A percentile compares a stretch with the other conserved stretches of the same genome.
Evolutionary conservation across 2,888 invertebrate genomes (phyloP).

Genomic region (Eupithecia tripunctaria): DNA sequence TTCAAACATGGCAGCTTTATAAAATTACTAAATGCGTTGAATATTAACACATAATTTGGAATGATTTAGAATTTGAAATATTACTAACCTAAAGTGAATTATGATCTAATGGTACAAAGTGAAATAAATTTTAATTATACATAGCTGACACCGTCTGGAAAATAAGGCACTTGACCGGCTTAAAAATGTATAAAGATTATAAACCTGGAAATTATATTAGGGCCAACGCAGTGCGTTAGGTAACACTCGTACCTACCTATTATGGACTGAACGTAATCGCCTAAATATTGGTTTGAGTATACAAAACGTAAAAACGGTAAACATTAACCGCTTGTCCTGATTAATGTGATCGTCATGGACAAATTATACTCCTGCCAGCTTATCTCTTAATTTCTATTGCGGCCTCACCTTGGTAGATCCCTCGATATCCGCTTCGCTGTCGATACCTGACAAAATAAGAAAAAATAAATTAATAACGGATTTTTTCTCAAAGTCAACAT

Average conservation of each 20-base stretch:
- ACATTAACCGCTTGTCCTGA: not conserved
- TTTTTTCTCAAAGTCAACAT: too few species aligned
- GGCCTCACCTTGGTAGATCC: conserved; percentile 24
- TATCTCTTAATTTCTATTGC: not conserved
- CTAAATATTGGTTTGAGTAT: not conserved
- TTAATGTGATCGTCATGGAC: conserved; percentile 11
- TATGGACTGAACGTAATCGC: not conserved
- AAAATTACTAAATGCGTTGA: conserved; percentile 1
- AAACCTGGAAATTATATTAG: not conserved
- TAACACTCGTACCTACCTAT: not conserved
- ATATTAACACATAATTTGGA: conserved; percentile 12
- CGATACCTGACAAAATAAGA: conserved; percentile 7
- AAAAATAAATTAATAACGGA: not conserved
- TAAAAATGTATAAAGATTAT: not conserved
- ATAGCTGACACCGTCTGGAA: not conserved
- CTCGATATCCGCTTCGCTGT: conserved; percentile 12
- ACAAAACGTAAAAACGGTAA: not conserved
- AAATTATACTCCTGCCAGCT: conserved; percentile 12
- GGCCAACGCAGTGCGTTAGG: not conserved
- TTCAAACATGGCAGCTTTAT: conserved; percentile 16
- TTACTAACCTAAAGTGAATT: not conserved
- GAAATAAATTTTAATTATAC: not conserved
- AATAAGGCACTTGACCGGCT: conserved; percentile 9
- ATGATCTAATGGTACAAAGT: not conserved
- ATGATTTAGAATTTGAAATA: conserved; percentile 14